Percentiles rank a stretch among this genome's conserved stretches.
Conservation (phyloP, 2,797 vertebrate genomes). For the Craterocephalus amniculus region DNA sequence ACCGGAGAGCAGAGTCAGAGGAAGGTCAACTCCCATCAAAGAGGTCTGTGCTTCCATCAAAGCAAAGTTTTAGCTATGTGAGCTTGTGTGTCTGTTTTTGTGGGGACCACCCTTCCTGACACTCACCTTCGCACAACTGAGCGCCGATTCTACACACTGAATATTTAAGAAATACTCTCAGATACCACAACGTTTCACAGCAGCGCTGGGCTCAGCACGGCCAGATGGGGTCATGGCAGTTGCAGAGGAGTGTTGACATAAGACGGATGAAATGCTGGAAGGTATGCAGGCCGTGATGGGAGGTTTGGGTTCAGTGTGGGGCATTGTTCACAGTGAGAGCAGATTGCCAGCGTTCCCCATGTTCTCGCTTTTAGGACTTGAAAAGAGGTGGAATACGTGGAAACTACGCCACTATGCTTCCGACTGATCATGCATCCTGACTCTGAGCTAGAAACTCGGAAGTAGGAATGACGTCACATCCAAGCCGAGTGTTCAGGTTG, state of each 20-base stretch:
- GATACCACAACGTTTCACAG: too few relatives aligned
- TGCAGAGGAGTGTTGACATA: not conserved
- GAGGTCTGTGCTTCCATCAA: conserved; percentile 7
- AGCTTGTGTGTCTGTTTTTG: conserved; percentile 20
- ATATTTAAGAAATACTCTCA: not conserved
- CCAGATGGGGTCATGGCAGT: too few relatives aligned
- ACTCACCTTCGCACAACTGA: conserved; percentile 33
- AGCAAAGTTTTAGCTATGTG: conserved; percentile 16
- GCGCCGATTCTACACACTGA: conserved; percentile 1
- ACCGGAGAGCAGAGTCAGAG: conserved; percentile 20
- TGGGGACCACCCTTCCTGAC: conserved; percentile 46
- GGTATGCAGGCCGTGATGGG: not conserved
- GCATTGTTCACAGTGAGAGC: not conserved
- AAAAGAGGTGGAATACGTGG: not conserved
- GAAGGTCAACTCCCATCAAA: conserved; percentile 47
- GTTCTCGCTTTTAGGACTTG: not conserved
- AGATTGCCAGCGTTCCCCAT: not conserved
- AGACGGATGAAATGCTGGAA: not conserved
- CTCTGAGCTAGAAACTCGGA: too few relatives aligned
- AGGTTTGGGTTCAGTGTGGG: not conserved
- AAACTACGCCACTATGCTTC: too few relatives aligned
- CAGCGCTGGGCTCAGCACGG: too few relatives aligned
- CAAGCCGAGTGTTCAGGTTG: too few relatives aligned
- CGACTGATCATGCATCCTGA: too few relatives aligned
- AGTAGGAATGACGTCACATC: too few relatives aligned